Conservation (phyloP, 2,113 vertebrate genomes). For the Bothrops jararaca region DNA sequence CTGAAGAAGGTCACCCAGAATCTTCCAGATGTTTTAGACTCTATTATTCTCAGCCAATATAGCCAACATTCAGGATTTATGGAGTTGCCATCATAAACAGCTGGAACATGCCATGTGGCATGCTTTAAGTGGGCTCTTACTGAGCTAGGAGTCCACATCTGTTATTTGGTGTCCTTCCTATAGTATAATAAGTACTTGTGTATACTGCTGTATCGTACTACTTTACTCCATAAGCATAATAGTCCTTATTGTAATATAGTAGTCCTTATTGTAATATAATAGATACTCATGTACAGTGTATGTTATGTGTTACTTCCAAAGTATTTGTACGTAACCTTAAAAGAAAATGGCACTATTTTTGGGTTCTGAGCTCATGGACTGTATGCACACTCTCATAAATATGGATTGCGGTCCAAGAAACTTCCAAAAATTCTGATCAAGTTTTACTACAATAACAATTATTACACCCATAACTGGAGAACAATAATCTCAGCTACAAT, state of each 20-base stretch:
- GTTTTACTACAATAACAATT: background rate
- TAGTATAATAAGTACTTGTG: background rate
- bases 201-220: background rate
- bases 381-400: background rate
- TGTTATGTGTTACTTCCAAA: background rate
- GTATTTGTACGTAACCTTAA: background rate
- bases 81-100: background rate
- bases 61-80: background rate
- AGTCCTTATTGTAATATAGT: background rate
- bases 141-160: background rate
- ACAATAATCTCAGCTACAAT: background rate
- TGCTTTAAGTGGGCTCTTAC: background rate
- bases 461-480: background rate
- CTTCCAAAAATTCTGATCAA: background rate
- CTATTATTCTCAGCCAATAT: background rate
- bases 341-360: background rate
- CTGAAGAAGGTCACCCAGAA: background rate
- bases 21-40: background rate
- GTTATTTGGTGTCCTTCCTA: background rate
- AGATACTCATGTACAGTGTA: background rate
- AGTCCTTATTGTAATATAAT: background rate
- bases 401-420: background rate
- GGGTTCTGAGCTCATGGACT: background rate
- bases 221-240: background rate
- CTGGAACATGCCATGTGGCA: background rate